Conservation (phyloP, 2,113 vertebrate genomes). For the Onychostruthus taczanowskii region DNA sequence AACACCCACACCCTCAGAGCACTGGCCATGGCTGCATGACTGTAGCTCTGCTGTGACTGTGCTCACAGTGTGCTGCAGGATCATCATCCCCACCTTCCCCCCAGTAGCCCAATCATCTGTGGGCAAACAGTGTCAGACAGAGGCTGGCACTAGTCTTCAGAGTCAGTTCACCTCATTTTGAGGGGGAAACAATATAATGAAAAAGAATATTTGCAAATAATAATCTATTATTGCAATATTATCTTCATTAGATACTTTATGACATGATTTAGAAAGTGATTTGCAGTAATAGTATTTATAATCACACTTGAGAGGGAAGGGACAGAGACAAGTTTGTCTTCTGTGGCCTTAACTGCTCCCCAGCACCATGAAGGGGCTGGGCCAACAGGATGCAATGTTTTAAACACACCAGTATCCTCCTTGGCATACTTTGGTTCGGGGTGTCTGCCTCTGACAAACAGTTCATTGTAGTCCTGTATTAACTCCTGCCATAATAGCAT, state of each 20-base stretch:
- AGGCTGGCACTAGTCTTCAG: background rate
- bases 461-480: background rate
- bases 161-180: background rate
- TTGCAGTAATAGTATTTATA: background rate
- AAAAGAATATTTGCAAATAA: background rate
- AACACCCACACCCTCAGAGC: fast-evolving
- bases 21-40: background rate
- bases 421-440: background rate
- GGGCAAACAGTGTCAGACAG: background rate
- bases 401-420: background rate
- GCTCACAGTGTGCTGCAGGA: background rate
- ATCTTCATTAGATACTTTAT: background rate
- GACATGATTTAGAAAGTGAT: background rate
- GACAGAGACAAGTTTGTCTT: background rate
- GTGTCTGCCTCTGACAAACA: background rate
- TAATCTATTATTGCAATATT: background rate
- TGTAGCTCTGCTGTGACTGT: background rate
- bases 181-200: background rate
- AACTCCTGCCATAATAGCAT: background rate
- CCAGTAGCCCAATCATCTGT: background rate
- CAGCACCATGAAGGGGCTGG: background rate
- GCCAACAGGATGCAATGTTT: background rate
- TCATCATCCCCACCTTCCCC: background rate
- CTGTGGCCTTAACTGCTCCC: background rate
- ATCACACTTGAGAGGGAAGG: background rate